phyloP scores from a whole-genome alignment of 2,888 invertebrate species.

The Dryadula phaetusa region DNA sequence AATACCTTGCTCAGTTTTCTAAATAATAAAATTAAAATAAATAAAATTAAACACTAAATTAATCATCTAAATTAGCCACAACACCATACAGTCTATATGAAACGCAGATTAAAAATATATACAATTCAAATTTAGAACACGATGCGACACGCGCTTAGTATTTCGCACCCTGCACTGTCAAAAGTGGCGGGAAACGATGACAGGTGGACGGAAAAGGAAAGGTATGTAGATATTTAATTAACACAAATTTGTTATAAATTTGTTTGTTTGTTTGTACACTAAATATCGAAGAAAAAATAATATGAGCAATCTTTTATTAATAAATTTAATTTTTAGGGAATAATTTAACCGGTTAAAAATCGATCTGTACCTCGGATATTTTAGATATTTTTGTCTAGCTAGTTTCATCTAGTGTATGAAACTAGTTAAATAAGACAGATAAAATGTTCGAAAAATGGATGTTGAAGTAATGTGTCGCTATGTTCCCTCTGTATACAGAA shows the following conservation, averaged over 20 bases:
- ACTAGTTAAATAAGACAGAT: no score
- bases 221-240: conserved; percentile 39
- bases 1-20: background rate
- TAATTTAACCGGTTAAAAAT: no score
- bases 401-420: no score
- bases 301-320: no score
- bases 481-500: no score
- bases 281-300: background rate
- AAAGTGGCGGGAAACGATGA: conserved; percentile 48
- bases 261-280: conserved; percentile 5
- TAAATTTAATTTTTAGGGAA: no score
- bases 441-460: no score
- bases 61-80: background rate
- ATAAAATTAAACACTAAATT: background rate
- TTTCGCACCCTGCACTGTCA: conserved; percentile 52
- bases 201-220: conserved; percentile 44
- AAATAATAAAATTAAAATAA: background rate
- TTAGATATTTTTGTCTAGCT: no score
- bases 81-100: conserved; percentile 31
- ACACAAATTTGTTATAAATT: background rate
- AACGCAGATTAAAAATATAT: conserved; percentile 57
- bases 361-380: no score
- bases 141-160: conserved; percentile 61
- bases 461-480: no score
- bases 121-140: conserved; percentile 54